A percentile compares a stretch with the other conserved stretches of the same genome.
These are phyloP conservation scores for Drosophila cognata DNA, from an alignment of 2,888 invertebrate species.

Conservation along the genomic window DNA sequence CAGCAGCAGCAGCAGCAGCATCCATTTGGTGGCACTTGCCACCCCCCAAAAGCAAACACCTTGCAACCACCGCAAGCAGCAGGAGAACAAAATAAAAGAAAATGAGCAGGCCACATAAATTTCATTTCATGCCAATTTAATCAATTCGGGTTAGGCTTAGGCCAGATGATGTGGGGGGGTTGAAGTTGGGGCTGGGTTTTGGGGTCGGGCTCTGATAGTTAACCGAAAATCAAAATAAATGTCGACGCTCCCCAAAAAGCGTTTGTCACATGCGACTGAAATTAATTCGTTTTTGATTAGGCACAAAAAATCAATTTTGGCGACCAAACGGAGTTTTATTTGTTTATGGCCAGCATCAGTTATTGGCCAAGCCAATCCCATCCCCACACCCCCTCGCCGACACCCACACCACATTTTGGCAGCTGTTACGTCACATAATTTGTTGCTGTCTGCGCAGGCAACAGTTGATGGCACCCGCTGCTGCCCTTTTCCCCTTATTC, in stretches of 20 bases:
- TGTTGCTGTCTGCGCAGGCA: conserved; percentile 72
- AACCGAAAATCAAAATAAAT: conserved; percentile 50
- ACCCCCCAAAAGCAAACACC: conserved; percentile 45
- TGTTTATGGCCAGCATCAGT: conserved; percentile 77
- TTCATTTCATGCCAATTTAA: conserved; percentile 80
- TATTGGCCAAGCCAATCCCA: conserved; percentile 36
- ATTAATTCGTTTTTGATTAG: conserved; percentile 81
- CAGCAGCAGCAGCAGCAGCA: conserved; percentile 9
- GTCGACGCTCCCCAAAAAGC: conserved; percentile 34
- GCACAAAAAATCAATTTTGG: conserved; percentile 80
- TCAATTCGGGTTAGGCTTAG: conserved; percentile 72
- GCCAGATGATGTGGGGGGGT: conserved; percentile 9
- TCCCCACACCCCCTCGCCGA: background rate
- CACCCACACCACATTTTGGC: conserved; percentile 29
- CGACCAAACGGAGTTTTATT: conserved; percentile 70
- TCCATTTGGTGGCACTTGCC: conserved; percentile 34
- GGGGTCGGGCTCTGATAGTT: background rate
- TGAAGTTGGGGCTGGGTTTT: background rate
- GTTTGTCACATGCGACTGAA: conserved; percentile 75
- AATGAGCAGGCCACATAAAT: conserved; percentile 66
- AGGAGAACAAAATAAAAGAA: conserved; percentile 1
- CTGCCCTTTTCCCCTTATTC: conserved; percentile 24
- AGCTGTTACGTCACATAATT: conserved; percentile 80
- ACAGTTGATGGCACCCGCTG: conserved; percentile 58
- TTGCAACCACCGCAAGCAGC: conserved; percentile 54